Conservation (phyloP, 2,797 vertebrate species). For the Babyrousa celebensis region DNA sequence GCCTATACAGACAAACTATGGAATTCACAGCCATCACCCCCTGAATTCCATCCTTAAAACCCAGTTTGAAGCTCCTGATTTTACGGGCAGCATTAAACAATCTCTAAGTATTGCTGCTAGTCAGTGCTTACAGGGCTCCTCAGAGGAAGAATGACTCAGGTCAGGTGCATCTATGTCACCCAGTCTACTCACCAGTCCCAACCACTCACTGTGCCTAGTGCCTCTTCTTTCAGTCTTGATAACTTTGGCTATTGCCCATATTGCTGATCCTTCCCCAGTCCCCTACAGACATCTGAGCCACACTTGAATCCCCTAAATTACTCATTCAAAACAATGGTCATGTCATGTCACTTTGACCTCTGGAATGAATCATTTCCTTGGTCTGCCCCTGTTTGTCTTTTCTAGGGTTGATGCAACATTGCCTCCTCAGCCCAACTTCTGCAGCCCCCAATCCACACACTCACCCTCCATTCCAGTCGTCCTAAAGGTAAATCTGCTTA, state of each 20-base stretch:
- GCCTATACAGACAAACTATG: not conserved
- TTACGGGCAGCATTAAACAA: not conserved
- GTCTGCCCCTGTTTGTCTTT: not conserved
- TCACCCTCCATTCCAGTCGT: not conserved
- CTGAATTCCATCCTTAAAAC: not conserved
- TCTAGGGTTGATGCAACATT: not conserved
- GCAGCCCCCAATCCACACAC: not conserved
- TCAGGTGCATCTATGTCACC: not conserved
- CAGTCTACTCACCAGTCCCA: not conserved
- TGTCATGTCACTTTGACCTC: conserved; percentile 67
- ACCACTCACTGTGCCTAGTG: not conserved
- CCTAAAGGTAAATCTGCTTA: not conserved
- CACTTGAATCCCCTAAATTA: not conserved
- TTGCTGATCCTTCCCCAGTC: not conserved
- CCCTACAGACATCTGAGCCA: not conserved
- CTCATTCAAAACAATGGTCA: conserved; percentile 28
- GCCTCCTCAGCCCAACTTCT: not conserved
- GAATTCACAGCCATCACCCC: not conserved
- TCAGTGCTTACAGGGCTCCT: not conserved
- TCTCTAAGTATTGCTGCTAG: not conserved
- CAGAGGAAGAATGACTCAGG: not conserved
- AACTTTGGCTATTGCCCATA: not conserved
- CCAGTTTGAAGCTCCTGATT: not conserved
- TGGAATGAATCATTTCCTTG: conserved; percentile 59
- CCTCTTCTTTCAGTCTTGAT: not conserved